Evolutionary conservation across 92 coral and sea anemone species (phyloP).

Genomic region (Virgularia gustaviana): DNA sequence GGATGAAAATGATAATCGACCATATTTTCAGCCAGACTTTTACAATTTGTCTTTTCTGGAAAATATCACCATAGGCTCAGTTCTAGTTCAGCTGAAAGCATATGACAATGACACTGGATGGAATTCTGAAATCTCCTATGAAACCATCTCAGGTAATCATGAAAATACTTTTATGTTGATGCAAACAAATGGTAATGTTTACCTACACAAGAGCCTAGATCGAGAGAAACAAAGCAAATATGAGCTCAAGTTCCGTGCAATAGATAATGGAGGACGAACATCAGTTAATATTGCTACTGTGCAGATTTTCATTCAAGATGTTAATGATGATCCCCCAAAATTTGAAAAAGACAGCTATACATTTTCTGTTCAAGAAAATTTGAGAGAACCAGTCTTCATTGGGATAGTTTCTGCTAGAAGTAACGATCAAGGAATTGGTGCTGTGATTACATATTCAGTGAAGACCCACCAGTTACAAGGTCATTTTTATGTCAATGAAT

Average conservation of each 20-base stretch:
- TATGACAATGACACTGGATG: conserved; percentile 75
- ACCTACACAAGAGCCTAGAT: conserved; percentile 63
- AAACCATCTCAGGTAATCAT: conserved; percentile 56
- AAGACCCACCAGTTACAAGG: conserved; percentile 44
- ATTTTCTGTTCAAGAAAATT: conserved; percentile 66
- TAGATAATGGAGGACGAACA: conserved; percentile 70
- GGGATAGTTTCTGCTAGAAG: conserved; percentile 86
- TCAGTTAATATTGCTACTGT: conserved; percentile 67
- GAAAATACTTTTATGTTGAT: conserved; percentile 60
- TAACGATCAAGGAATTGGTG: conserved; percentile 86
- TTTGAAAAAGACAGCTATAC: conserved; percentile 60
- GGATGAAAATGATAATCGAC: conserved; percentile 82
- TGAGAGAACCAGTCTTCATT: conserved; percentile 43
- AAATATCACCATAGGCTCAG: conserved; percentile 51
- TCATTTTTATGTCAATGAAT: conserved; percentile 62
- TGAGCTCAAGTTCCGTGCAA: conserved; percentile 55
- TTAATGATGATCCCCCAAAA: conserved; percentile 88
- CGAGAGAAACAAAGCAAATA: conserved; percentile 76
- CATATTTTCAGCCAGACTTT: conserved; percentile 59
- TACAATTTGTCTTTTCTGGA: conserved; percentile 62
- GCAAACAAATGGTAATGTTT: conserved; percentile 52
- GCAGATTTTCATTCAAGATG: conserved; percentile 68
- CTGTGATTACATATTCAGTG: conserved; percentile 68
- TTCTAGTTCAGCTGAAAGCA: conserved; percentile 58
- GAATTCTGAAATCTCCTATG: conserved; percentile 58